Evolutionary conservation across 1,140 invertebrate species (phyloP).

Genomic region (Prorops nasuta): DNA sequence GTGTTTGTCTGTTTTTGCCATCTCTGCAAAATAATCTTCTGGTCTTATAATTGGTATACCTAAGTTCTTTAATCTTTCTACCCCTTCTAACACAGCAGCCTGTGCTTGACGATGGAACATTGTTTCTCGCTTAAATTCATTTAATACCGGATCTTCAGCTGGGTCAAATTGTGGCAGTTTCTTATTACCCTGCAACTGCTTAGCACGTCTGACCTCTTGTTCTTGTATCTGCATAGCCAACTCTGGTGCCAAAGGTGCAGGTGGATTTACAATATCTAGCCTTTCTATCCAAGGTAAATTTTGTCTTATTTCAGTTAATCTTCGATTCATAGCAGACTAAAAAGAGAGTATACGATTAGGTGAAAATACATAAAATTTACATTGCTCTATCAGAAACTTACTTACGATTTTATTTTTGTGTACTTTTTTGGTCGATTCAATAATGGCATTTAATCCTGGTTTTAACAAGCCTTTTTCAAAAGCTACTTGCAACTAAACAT

Average conservation of each 20-base stretch:
- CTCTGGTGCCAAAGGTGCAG: conserved; percentile 80
- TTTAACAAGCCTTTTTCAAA: conserved; percentile 78
- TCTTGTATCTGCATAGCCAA: conserved; percentile 73
- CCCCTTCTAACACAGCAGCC: conserved; percentile 75
- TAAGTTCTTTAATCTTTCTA: conserved; percentile 72
- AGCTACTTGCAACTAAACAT: conserved; percentile 74
- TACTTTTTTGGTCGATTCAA: conserved; percentile 60
- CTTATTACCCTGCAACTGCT: conserved; percentile 66
- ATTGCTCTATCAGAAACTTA: conserved; percentile 17
- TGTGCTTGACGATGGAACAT: conserved; percentile 92
- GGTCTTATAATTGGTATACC: conserved; percentile 81
- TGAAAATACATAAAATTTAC: too few relatives aligned
- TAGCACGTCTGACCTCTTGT: conserved; percentile 68
- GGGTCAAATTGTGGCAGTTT: conserved; percentile 65
- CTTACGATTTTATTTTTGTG: conserved; percentile 68
- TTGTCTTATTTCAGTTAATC: conserved; percentile 70
- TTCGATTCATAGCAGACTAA: conserved; percentile 61
- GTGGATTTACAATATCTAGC: conserved; percentile 73
- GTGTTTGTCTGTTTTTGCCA: conserved; percentile 96
- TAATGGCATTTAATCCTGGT: conserved; percentile 75
- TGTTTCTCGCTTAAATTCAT: conserved; percentile 92
- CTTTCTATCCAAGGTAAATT: conserved; percentile 83
- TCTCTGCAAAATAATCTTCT: conserved; percentile 97
- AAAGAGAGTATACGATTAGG: too few relatives aligned
- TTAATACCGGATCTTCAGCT: conserved; percentile 77